phyloP scores from a whole-genome alignment of 2,113 vertebrate genomes.

The Progne subis region DNA sequence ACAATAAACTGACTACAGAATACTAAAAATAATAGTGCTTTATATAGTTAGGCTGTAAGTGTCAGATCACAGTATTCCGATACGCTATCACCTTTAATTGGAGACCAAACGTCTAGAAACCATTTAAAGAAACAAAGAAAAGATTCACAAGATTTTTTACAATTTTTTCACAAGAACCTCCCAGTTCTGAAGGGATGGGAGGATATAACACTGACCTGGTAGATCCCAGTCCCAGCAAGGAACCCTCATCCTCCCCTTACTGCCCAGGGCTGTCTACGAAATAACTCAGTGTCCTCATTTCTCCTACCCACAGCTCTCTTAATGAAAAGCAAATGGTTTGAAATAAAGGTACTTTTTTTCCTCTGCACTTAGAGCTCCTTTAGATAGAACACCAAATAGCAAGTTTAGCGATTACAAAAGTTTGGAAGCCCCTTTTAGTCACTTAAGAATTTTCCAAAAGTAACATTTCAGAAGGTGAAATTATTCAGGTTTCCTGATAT shows the following conservation, averaged over 20 bases:
- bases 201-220: background rate
- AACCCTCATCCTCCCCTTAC: background rate
- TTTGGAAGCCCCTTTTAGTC: background rate
- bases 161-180: background rate
- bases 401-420: background rate
- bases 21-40: background rate
- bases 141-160: background rate
- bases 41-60: background rate
- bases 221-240: background rate
- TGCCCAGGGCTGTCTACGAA: background rate
- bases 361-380: background rate
- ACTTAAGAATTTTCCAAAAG: background rate
- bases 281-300: accelerated
- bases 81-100: background rate
- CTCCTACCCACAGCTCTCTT: background rate
- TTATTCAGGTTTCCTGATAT: background rate
- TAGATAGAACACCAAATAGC: background rate
- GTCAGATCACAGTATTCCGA: background rate
- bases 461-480: background rate
- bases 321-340: background rate
- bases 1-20: background rate
- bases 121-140: background rate
- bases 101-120: background rate
- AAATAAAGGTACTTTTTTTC: background rate
- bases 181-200: background rate